A percentile compares a stretch with the other conserved stretches of the same genome.
Conservation (phyloP, 2,113 vertebrate species). For the Candoia aspera region DNA sequence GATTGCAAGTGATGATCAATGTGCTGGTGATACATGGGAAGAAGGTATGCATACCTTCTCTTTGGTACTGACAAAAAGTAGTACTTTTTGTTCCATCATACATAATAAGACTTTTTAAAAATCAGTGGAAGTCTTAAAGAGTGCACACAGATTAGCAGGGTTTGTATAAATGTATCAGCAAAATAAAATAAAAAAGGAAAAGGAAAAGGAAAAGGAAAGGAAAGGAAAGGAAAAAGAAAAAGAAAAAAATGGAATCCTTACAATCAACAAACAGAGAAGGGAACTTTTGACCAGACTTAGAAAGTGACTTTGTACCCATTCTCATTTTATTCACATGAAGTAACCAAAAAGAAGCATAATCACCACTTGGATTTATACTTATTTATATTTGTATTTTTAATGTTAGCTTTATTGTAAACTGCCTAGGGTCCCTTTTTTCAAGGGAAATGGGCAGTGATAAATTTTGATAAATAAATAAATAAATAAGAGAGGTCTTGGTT, state of each 20-base stretch:
- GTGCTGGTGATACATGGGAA: slow-evolving; percentile 22
- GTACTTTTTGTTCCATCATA: neutral
- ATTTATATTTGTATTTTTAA: too few relatives aligned
- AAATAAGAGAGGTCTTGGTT: neutral
- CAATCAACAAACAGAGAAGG: neutral
- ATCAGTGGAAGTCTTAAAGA: neutral
- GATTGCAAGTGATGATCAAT: slow-evolving; percentile 27
- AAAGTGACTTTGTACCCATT: neutral
- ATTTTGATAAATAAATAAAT: too few relatives aligned
- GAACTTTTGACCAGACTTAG: neutral
- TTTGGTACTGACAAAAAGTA: neutral
- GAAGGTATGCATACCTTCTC: neutral
- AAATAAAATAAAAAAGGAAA: too few relatives aligned
- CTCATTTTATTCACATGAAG: neutral
- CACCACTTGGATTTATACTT: too few relatives aligned
- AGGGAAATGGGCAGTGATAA: too few relatives aligned
- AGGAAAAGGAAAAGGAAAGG: too few relatives aligned
- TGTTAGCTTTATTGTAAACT: too few relatives aligned
- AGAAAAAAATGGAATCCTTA: neutral
- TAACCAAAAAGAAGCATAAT: neutral
- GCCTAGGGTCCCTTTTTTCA: too few relatives aligned
- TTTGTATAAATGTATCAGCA: neutral
- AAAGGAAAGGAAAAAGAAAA: too few relatives aligned
- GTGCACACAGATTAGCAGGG: neutral
- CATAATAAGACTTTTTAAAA: neutral